These are phyloP conservation scores for Tineola bisselliella DNA, from an alignment of 2,888 invertebrate genomes.

Conservation along the genomic window DNA sequence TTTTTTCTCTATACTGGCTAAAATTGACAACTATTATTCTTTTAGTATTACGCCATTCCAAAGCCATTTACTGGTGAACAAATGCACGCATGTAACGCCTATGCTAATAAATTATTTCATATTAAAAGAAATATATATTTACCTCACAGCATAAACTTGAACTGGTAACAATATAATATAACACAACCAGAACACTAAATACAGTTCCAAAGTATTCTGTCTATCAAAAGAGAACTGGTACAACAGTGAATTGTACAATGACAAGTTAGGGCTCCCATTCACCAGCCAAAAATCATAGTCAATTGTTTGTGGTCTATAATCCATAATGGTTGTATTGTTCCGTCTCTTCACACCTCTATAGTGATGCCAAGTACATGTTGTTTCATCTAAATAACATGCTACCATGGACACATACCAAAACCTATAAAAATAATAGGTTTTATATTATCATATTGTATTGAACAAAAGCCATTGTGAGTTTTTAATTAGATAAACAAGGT, in stretches of 20 bases:
- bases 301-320: slow-evolving; percentile 49
- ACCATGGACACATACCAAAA: slow-evolving; percentile 97
- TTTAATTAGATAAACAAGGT: no score
- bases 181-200: slow-evolving; percentile 86
- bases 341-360: slow-evolving; percentile 56
- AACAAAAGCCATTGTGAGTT: no score
- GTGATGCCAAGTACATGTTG: slow-evolving; percentile 86
- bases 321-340: slow-evolving; percentile 36
- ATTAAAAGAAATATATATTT: slow-evolving; percentile 20
- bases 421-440: slow-evolving; percentile 67
- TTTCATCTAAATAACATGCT: slow-evolving; percentile 85
- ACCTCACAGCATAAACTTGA: slow-evolving; percentile 88
- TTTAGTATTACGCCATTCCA: no score
- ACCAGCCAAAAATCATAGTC: slow-evolving; percentile 95
- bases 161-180: slow-evolving; percentile 88
- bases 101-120: no score
- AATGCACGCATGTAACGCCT: no score
- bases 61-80: no score
- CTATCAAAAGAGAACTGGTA: slow-evolving; percentile 97
- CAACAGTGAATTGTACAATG: slow-evolving; percentile 85
- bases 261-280: slow-evolving; percentile 93
- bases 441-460: no score
- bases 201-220: slow-evolving; percentile 91
- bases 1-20: no score
- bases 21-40: no score